Evolutionary conservation across 2,113 vertebrate species (phyloP).

Genomic region (Crypturellus undulatus): DNA sequence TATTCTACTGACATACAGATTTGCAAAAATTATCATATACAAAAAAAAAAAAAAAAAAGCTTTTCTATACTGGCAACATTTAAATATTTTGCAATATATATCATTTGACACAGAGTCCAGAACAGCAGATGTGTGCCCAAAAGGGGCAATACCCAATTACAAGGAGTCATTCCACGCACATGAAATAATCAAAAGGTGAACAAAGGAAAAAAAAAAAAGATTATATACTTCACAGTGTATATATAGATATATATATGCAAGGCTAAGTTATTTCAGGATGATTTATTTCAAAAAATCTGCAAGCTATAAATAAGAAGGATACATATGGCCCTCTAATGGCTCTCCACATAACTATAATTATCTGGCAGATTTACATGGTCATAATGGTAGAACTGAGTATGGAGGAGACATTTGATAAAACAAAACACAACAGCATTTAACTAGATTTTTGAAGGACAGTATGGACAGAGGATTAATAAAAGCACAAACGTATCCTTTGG

Average conservation of each 20-base stretch:
- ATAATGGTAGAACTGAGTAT: neutral
- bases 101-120: neutral
- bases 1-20: neutral
- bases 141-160: neutral
- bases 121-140: neutral
- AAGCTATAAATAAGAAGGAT: conserved; percentile 13
- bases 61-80: neutral
- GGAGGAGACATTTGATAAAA: neutral
- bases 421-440: neutral
- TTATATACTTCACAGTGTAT: neutral
- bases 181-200: neutral
- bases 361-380: conserved; percentile 5
- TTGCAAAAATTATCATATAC: neutral
- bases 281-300: neutral
- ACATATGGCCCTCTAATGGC: conserved; percentile 11
- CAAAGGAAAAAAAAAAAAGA: neutral
- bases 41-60: neutral
- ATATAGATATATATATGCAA: neutral
- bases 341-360: conserved; percentile 1
- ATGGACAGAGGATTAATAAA: neutral
- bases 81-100: neutral
- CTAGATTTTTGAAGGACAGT: neutral
- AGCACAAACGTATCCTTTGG: neutral
- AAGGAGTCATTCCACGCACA: neutral
- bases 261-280: neutral